Conservation (phyloP, 2,888 invertebrate genomes). For the Acronicta psi region DNA sequence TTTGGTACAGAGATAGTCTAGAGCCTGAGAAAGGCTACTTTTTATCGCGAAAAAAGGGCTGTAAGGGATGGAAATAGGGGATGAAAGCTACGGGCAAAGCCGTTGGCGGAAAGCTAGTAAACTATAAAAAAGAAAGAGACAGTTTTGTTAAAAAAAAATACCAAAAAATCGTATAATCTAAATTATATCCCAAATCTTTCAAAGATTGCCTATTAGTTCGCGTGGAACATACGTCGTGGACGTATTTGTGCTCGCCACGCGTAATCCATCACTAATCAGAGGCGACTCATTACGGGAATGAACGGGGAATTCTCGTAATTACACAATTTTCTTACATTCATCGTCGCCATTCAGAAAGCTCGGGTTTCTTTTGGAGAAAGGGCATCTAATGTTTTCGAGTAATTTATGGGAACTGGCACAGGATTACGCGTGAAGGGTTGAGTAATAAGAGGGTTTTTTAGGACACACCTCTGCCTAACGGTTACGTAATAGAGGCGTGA, state of each 20-base stretch:
- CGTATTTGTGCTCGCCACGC: conserved; percentile 58
- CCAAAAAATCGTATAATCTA: conserved; percentile 56
- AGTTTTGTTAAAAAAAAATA: neutral
- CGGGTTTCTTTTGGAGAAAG: conserved; percentile 25
- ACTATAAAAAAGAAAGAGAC: conserved; percentile 1
- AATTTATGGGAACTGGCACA: conserved; percentile 28
- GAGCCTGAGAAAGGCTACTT: too few relatives aligned
- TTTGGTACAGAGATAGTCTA: too few relatives aligned
- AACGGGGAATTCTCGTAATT: conserved; percentile 56
- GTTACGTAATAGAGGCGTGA: too few relatives aligned
- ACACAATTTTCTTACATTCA: conserved; percentile 42
- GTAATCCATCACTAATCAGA: conserved; percentile 59
- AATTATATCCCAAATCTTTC: conserved; percentile 65
- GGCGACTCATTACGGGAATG: conserved; percentile 50
- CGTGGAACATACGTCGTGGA: conserved; percentile 61
- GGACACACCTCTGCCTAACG: neutral
- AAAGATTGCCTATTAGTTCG: conserved; percentile 74
- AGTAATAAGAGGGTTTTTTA: conserved; percentile 12
- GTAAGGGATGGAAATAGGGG: too few relatives aligned
- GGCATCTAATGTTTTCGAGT: conserved; percentile 24
- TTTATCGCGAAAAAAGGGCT: too few relatives aligned
- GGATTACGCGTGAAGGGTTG: conserved; percentile 9
- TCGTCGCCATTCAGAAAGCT: conserved; percentile 16
- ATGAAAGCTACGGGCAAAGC: too few relatives aligned
- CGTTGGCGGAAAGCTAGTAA: too few relatives aligned